Evolutionary conservation across 2,888 invertebrate species (phyloP).

Genomic region (Rotaria macrura): DNA sequence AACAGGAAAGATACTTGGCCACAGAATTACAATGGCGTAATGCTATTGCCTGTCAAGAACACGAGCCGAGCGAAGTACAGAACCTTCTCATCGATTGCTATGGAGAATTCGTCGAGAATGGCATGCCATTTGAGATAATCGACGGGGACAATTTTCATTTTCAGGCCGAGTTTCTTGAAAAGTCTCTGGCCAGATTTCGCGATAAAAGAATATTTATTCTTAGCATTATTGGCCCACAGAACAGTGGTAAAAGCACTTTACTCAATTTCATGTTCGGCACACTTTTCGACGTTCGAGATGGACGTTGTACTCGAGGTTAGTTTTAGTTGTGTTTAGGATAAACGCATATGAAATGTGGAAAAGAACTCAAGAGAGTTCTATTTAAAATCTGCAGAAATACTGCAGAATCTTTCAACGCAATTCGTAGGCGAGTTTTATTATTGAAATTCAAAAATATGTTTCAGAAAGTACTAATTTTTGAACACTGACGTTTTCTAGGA

Average conservation of each 20-base stretch:
- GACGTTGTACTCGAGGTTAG: background rate
- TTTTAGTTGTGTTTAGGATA: background rate
- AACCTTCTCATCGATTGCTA: background rate
- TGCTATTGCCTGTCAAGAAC: background rate
- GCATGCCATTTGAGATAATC: conserved; percentile 22
- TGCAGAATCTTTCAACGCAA: too few species aligned
- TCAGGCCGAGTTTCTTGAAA: background rate
- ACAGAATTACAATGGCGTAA: background rate
- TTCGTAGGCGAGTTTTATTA: too few species aligned
- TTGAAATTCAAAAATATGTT: too few species aligned
- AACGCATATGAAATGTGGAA: too few species aligned
- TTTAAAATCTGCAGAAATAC: too few species aligned
- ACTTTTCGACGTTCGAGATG: background rate
- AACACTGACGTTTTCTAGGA: too few species aligned
- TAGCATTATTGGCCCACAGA: conserved; percentile 76
- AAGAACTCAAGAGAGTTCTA: too few species aligned
- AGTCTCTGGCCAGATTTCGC: background rate
- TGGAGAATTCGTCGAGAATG: background rate
- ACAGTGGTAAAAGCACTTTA: conserved; percentile 70
- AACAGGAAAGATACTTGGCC: background rate
- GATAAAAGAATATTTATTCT: background rate
- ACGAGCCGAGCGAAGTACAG: fast-evolving
- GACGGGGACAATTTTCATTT: conserved; percentile 25
- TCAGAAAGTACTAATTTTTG: too few species aligned
- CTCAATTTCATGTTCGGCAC: conserved; percentile 6